Percentiles rank a stretch among this genome's conserved stretches.
These are phyloP conservation scores for Drosophila arawakana DNA, from an alignment of 1,140 invertebrate species.

Conservation along the genomic window DNA sequence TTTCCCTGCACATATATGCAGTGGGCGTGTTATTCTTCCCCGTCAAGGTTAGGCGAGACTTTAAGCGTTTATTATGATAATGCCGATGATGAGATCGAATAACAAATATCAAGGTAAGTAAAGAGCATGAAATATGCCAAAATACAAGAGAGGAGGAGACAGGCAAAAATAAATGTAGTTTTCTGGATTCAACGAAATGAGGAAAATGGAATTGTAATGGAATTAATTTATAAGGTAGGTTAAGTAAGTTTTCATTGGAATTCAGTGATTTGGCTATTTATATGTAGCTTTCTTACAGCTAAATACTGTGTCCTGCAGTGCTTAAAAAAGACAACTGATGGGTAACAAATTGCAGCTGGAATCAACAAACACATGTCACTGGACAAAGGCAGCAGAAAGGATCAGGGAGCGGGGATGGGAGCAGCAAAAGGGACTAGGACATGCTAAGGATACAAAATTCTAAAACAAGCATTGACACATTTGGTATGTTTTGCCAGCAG, in stretches of 20 bases:
- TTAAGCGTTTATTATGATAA: constrained; percentile 38
- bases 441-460: constrained; percentile 11
- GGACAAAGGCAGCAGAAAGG: constrained; percentile 12
- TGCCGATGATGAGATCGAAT: constrained; percentile 29
- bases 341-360: constrained; percentile 65
- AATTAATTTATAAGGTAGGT: not conserved
- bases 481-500: constrained; percentile 33
- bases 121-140: not conserved
- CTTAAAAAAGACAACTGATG: constrained; percentile 55
- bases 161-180: not conserved
- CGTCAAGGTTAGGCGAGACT: constrained; percentile 23
- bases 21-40: not conserved
- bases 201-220: not conserved
- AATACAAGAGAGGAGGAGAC: not conserved
- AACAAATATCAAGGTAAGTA: constrained; percentile 27
- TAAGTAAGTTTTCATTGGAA: too few species aligned
- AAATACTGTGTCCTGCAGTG: not conserved
- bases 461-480: constrained; percentile 61
- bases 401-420: not conserved
- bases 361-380: constrained; percentile 19
- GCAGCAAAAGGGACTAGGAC: constrained; percentile 2
- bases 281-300: too few species aligned
- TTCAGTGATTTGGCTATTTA: too few species aligned
- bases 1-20: constrained; percentile 22
- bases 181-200: too few species aligned